These are phyloP conservation scores for Menura novaehollandiae DNA, from an alignment of 2,113 vertebrate species.

Conservation along the genomic window DNA sequence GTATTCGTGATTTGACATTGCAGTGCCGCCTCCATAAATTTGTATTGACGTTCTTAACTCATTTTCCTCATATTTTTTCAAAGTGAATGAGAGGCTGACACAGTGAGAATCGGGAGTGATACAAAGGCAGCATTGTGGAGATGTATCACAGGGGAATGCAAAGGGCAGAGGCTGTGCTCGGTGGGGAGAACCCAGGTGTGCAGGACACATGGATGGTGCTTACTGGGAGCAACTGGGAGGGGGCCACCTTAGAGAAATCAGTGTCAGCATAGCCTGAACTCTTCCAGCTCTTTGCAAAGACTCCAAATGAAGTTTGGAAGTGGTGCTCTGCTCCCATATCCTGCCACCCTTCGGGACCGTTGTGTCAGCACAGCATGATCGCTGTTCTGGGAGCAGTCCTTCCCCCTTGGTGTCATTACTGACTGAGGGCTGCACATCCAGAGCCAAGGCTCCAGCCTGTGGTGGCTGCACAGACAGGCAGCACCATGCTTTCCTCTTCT, in stretches of 20 bases:
- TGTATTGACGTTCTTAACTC: constrained; percentile 28
- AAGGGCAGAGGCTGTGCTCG: not conserved
- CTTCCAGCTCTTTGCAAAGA: not conserved
- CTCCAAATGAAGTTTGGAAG: not conserved
- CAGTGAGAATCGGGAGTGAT: not conserved
- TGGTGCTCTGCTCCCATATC: not conserved
- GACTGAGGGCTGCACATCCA: not conserved
- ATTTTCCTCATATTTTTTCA: constrained; percentile 22
- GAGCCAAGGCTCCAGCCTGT: not conserved
- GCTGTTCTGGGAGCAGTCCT: not conserved
- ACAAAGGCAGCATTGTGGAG: not conserved
- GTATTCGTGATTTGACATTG: constrained; percentile 56
- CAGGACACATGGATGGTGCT: not conserved
- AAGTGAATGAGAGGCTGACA: constrained; percentile 29
- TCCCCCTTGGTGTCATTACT: not conserved
- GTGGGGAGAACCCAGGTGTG: not conserved
- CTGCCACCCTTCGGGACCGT: not conserved
- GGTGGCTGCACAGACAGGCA: not conserved
- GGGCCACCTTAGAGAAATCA: not conserved
- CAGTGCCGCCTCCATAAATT: constrained; percentile 51
- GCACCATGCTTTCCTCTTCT: not conserved
- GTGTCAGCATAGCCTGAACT: not conserved
- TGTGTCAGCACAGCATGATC: not conserved
- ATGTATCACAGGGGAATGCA: not conserved
- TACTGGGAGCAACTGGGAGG: not conserved